Percentiles rank a stretch among this genome's conserved stretches.
These are phyloP conservation scores for Sinonovacula constricta DNA, from an alignment of 1,140 invertebrate species.

Conservation along the genomic window DNA sequence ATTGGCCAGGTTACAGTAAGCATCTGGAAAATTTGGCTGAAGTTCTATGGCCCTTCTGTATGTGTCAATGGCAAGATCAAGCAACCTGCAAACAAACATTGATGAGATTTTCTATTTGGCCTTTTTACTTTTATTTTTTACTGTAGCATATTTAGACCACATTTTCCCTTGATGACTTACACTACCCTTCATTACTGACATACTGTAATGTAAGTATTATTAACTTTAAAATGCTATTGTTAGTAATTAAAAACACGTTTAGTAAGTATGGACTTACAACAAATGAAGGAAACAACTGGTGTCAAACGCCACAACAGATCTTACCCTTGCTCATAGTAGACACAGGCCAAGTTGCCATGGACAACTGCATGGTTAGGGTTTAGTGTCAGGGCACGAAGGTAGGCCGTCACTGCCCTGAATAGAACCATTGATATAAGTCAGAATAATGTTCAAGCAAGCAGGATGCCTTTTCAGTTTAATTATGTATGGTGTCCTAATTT, in stretches of 20 bases:
- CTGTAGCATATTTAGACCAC: too few relatives aligned
- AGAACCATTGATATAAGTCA: background rate
- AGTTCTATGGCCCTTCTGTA: constrained; percentile 98
- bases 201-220: too few relatives aligned
- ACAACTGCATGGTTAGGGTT: constrained; percentile 99
- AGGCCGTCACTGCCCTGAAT: constrained; percentile 97
- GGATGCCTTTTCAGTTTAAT: background rate
- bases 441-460: background rate
- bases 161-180: too few relatives aligned
- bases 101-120: too few relatives aligned
- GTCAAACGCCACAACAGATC: too few relatives aligned
- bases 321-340: constrained; percentile 99
- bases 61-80: constrained; percentile 99
- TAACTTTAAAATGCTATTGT: too few relatives aligned
- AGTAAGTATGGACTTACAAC: too few relatives aligned
- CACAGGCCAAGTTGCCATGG: constrained; percentile 98
- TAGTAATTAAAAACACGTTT: too few relatives aligned
- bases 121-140: too few relatives aligned
- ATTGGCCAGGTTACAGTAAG: constrained; percentile 99
- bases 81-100: constrained; percentile 84
- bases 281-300: too few relatives aligned
- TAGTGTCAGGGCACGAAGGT: constrained; percentile 95
- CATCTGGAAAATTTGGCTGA: constrained; percentile 99
- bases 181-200: too few relatives aligned
- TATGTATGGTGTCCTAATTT: too few relatives aligned